Evolutionary conservation across 2,797 vertebrate species (phyloP).

Genomic region (Falco cherrug): DNA sequence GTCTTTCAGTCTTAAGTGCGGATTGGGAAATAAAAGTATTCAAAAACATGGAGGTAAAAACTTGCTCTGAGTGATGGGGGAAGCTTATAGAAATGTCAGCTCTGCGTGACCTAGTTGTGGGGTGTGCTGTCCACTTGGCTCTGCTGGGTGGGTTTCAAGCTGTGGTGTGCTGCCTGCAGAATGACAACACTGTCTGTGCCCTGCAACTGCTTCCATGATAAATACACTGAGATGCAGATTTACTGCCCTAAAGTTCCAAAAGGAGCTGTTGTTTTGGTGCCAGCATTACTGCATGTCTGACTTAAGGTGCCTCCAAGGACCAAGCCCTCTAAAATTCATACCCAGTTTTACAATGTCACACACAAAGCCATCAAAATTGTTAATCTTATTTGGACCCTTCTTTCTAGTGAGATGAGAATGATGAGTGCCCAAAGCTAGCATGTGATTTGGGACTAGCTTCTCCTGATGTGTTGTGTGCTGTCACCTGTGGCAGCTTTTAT

Average conservation of each 20-base stretch:
- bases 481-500: background rate
- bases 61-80: background rate
- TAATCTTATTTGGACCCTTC: background rate
- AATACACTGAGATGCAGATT: conserved; percentile 2
- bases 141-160: background rate
- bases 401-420: background rate
- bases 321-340: background rate
- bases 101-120: background rate
- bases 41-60: background rate
- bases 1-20: background rate
- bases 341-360: background rate
- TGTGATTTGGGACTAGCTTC: background rate
- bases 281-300: background rate
- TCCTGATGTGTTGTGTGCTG: rapidly evolving
- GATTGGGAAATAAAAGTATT: background rate
- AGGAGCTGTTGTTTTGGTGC: background rate
- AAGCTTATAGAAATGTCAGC: background rate
- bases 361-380: background rate
- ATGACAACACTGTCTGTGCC: background rate
- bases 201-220: background rate
- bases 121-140: background rate
- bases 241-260: background rate
- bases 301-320: background rate
- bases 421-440: background rate
- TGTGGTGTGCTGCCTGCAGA: background rate